Percentiles rank a stretch among this genome's conserved stretches.
Conservation (phyloP, 2,797 vertebrate species). For the Mus minutoides region DNA sequence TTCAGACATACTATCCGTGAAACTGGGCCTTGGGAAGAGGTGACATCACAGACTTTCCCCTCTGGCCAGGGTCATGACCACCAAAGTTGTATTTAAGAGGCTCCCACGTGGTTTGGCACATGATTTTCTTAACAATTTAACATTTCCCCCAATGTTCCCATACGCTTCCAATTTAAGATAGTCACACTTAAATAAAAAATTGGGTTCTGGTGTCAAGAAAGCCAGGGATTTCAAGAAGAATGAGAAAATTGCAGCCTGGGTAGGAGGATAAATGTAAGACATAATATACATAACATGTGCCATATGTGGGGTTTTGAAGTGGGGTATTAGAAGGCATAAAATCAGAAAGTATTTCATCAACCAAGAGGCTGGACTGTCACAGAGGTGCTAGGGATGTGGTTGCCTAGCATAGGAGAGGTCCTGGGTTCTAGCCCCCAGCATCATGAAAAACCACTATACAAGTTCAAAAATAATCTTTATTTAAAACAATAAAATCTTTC, state of each 20-base stretch:
- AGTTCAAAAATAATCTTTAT: not conserved
- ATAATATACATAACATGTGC: constrained; percentile 32
- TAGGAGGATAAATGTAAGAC: constrained; percentile 50
- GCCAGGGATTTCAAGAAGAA: constrained; percentile 62
- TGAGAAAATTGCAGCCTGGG: constrained; percentile 50
- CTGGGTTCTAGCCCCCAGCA: not conserved
- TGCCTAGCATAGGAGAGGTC: not conserved
- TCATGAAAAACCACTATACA: not conserved
- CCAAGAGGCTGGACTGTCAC: not conserved
- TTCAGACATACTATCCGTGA: constrained; percentile 94
- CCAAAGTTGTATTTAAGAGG: constrained; percentile 87
- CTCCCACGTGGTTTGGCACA: constrained; percentile 83
- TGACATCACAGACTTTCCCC: constrained; percentile 88
- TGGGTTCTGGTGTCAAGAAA: constrained; percentile 58
- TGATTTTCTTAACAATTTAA: constrained; percentile 86
- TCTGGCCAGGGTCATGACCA: constrained; percentile 89
- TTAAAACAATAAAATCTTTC: not conserved
- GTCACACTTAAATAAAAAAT: constrained; percentile 68
- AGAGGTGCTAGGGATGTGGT: not conserved
- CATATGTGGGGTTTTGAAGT: not conserved
- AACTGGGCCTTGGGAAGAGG: constrained; percentile 88
- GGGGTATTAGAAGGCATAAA: constrained; percentile 53
- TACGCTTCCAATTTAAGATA: constrained; percentile 70
- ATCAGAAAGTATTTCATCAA: constrained; percentile 41
- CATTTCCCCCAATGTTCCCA: constrained; percentile 69